phyloP scores from a whole-genome alignment of 2,797 vertebrate species.

The Sebastes matsubarae region DNA sequence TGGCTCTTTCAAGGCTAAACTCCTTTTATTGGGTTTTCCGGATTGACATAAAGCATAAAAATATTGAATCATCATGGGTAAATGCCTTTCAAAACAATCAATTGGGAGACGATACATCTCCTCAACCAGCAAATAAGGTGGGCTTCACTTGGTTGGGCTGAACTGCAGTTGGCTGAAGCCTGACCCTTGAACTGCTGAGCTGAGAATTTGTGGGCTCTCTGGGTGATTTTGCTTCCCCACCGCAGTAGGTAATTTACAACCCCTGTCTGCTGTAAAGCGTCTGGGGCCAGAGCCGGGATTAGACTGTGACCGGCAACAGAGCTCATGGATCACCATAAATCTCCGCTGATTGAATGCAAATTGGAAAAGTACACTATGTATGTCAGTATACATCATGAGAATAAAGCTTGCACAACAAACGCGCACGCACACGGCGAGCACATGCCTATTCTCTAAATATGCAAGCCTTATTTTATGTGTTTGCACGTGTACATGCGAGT shows the following conservation, averaged over 20 bases:
- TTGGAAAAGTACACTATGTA: constrained; percentile 75
- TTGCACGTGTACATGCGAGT: constrained; percentile 43
- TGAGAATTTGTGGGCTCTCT: constrained; percentile 67
- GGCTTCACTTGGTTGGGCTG: constrained; percentile 23
- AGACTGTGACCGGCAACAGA: constrained; percentile 75
- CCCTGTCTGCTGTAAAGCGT: constrained; percentile 72
- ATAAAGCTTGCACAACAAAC: constrained; percentile 62
- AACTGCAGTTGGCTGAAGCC: constrained; percentile 45
- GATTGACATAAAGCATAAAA: not conserved
- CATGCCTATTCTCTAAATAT: constrained; percentile 59
- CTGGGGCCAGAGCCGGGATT: constrained; percentile 74
- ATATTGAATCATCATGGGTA: constrained; percentile 1
- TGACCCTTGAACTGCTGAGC: constrained; percentile 78
- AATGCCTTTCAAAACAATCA: constrained; percentile 42
- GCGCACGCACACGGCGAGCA: constrained; percentile 23
- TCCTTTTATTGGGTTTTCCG: not conserved
- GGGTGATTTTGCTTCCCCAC: constrained; percentile 60
- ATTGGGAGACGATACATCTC: constrained; percentile 23
- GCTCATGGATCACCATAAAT: constrained; percentile 79
- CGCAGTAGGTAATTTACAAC: constrained; percentile 79
- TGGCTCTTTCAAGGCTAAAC: not conserved
- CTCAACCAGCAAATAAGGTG: constrained; percentile 8
- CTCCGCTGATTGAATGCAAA: constrained; percentile 83
- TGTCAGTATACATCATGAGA: constrained; percentile 77
- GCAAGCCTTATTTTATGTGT: constrained; percentile 54